Conservation (phyloP, 2,888 invertebrate genomes). For the Sarcophaga carnaria region DNA sequence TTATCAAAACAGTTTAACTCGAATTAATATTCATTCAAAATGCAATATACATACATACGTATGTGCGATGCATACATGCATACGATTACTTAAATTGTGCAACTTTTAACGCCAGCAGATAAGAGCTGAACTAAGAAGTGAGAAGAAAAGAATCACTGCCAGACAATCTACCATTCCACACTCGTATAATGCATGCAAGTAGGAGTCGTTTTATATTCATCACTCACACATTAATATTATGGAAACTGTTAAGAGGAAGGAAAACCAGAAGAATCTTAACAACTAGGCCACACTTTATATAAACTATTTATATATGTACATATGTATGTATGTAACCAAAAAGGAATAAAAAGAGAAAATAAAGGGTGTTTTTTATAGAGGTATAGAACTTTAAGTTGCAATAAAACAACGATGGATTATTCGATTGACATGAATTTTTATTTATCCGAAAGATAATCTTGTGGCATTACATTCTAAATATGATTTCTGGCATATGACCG, state of each 20-base stretch:
- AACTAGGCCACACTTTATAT: constrained; percentile 39
- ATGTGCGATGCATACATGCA: too few relatives aligned
- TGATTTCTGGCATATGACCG: too few relatives aligned
- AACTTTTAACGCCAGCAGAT: not conserved
- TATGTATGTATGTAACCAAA: not conserved
- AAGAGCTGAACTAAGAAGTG: not conserved
- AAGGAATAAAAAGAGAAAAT: not conserved
- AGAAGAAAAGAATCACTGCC: constrained; percentile 7
- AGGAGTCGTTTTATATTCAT: not conserved
- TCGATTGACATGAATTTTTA: too few relatives aligned
- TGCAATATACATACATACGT: too few relatives aligned
- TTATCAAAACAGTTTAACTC: not conserved
- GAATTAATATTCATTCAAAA: not conserved
- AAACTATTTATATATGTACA: not conserved
- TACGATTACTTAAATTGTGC: not conserved
- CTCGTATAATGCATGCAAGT: not conserved
- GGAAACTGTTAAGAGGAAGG: not conserved
- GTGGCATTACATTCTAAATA: too few relatives aligned
- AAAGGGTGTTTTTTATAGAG: too few relatives aligned
- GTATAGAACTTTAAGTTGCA: too few relatives aligned
- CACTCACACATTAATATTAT: constrained; percentile 2
- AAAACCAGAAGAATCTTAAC: constrained; percentile 11
- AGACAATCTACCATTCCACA: constrained; percentile 13
- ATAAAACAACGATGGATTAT: too few relatives aligned
- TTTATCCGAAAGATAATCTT: too few relatives aligned